Percentiles rank a stretch among this genome's conserved stretches.
phyloP scores from a whole-genome alignment of 2,888 invertebrate genomes.

The Caenorhabditis sinica region DNA sequence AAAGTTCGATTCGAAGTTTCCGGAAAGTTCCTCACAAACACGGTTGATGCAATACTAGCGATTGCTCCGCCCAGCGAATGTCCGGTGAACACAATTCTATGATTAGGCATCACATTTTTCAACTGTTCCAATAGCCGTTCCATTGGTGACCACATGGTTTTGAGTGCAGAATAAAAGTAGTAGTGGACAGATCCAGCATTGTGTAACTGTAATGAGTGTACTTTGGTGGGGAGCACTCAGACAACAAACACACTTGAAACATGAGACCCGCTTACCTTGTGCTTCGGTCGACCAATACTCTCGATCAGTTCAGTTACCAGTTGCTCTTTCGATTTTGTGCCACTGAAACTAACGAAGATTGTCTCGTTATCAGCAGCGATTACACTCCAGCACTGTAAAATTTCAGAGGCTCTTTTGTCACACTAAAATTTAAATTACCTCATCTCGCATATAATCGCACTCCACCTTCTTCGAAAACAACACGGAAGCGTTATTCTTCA shows the following conservation, averaged over 20 bases:
- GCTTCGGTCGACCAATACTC: conserved; percentile 78
- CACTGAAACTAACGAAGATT: conserved; percentile 80
- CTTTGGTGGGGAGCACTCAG: conserved; percentile 11
- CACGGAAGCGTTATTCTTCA: conserved; percentile 75
- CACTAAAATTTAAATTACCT: conserved; percentile 64
- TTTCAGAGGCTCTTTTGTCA: no score
- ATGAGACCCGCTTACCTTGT: conserved; percentile 57
- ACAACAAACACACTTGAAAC: conserved; percentile 34
- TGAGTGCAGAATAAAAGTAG: conserved; percentile 80
- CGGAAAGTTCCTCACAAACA: conserved; percentile 74
- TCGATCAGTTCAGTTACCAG: conserved; percentile 81
- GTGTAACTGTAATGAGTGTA: conserved; percentile 67
- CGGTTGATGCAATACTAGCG: conserved; percentile 78
- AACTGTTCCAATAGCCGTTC: conserved; percentile 37
- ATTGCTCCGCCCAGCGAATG: conserved; percentile 81
- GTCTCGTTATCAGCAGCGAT: conserved; percentile 73
- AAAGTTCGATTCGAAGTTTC: conserved; percentile 46
- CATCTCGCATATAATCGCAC: conserved; percentile 78
- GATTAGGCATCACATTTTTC: conserved; percentile 56
- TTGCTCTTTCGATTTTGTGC: conserved; percentile 79
- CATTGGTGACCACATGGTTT: conserved; percentile 76
- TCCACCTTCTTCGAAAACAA: conserved; percentile 66
- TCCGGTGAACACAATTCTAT: conserved; percentile 79
- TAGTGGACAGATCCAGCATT: conserved; percentile 81
- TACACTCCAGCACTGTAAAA: conserved; percentile 80